phyloP scores from a whole-genome alignment of 2,113 vertebrate species.

The Pollachius pollachius region DNA sequence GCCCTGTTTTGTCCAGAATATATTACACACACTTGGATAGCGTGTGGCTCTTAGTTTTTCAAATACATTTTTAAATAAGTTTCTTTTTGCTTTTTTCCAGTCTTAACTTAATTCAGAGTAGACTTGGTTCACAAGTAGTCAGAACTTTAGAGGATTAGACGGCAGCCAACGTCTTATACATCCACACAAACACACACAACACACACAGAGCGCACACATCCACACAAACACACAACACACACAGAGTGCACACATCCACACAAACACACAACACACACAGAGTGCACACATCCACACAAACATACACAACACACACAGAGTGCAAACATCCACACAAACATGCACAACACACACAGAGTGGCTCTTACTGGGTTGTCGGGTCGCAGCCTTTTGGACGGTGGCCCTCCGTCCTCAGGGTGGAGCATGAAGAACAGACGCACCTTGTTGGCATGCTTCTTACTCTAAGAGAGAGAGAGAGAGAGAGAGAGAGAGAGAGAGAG shows the following conservation, averaged over 20 bases:
- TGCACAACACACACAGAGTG: slow-evolving; percentile 13
- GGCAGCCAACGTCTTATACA: too few relatives aligned
- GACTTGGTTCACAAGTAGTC: too few relatives aligned
- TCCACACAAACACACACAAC: not conserved
- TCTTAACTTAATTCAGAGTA: too few relatives aligned
- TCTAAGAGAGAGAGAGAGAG: slow-evolving; percentile 48
- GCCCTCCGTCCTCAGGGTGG: slow-evolving; percentile 81
- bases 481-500: slow-evolving; percentile 16
- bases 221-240: not conserved
- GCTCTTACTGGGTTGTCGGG: slow-evolving; percentile 77
- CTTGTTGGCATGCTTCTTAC: slow-evolving; percentile 81
- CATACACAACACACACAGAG: not conserved
- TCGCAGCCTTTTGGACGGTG: slow-evolving; percentile 79
- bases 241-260: slow-evolving; percentile 16
- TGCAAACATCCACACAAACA: not conserved
- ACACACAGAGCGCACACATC: not conserved
- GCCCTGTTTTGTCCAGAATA: too few relatives aligned
- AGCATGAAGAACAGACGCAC: slow-evolving; percentile 82
- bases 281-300: not conserved
- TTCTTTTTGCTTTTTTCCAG: too few relatives aligned
- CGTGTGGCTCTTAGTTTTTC: too few relatives aligned
- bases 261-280: not conserved
- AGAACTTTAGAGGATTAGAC: too few relatives aligned
- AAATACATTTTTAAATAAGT: too few relatives aligned
- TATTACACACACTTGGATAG: too few relatives aligned